phyloP scores from a whole-genome alignment of 2,888 invertebrate species.

The Julus scandinavius region DNA sequence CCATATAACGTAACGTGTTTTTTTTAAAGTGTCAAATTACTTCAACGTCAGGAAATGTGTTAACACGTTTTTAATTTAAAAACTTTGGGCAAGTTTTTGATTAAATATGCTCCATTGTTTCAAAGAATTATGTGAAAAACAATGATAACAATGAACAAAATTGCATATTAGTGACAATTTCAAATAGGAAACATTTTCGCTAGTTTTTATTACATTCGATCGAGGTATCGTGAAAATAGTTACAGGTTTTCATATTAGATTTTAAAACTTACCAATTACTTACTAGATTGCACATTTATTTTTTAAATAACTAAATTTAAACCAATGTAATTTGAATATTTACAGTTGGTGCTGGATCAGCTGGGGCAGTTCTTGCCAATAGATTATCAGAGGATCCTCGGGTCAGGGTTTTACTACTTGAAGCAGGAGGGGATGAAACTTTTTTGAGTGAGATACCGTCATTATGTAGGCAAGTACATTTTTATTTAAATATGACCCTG shows the following conservation, averaged over 20 bases:
- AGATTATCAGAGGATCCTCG: constrained; percentile 69
- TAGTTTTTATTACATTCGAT: too few relatives aligned
- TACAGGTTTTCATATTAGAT: too few relatives aligned
- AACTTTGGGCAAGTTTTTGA: not conserved
- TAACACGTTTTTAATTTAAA: not conserved
- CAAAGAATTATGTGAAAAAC: too few relatives aligned
- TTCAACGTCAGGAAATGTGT: not conserved
- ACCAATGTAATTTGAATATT: not conserved
- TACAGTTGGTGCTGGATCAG: constrained; percentile 86
- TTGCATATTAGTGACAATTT: too few relatives aligned
- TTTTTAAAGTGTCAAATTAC: not conserved
- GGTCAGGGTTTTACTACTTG: constrained; percentile 60
- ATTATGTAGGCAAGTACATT: constrained; percentile 57
- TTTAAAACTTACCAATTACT: too few relatives aligned
- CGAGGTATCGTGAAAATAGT: too few relatives aligned
- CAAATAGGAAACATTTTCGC: too few relatives aligned
- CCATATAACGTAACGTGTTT: not conserved
- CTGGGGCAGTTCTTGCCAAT: constrained; percentile 87
- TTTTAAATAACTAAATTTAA: not conserved
- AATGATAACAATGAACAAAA: too few relatives aligned
- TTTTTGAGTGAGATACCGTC: constrained; percentile 61
- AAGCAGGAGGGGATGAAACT: constrained; percentile 62
- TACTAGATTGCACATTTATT: too few relatives aligned
- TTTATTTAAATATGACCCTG: too few relatives aligned
- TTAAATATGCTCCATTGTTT: not conserved